Evolutionary conservation across 2,797 vertebrate species (phyloP), one percentile per base, ranked within the genome.

Genomic region (Pipistrellus pipistrellus): DNA sequence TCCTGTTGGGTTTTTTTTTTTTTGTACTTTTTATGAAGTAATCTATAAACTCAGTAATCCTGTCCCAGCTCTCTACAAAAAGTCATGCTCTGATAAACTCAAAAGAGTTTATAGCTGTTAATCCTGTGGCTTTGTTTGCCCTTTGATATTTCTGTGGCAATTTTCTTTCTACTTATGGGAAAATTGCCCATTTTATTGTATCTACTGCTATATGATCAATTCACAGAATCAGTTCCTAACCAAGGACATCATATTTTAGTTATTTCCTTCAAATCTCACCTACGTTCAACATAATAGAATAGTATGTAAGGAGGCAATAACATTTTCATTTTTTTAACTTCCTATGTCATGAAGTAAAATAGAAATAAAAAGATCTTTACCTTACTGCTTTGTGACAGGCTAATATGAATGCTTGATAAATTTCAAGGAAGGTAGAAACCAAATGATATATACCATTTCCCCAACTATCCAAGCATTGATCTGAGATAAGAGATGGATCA

Each of bases 101-200:
- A 27, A 25, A 57, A 92, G 62, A 46, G 84, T 41, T 87, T 94
- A 48, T 68, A 8, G 62, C 17, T 68, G 8, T 90, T 93, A 93
- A 92, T 95, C 66, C 83, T 73, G 4, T n/a, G 78, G 21, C 78
- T 90, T 64, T 86, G 21, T 51, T 82, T 88, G 78, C 71, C 78
- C 83, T 92, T 83, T 88, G 66, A 82, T 95, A 93, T 90, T 82
- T 89, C 89, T 91, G 17, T 27, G 80, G 53, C n/a, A 53, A 89
- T 85, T 90, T 41, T 73, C 66, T 44, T 83, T 83, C 87, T 64
- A 21, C 23, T 44, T 53, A 32, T 30, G 41, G 15, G 69, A 38
- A 95, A 95, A 93, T 94, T 8, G 72, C 59, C 72, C 73, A 62
- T 90, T 92, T 93, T 92, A 88, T 81, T 94, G 64, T 83, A 44